Base-by-base conservation (phyloP, 53 echinoderm and acorn worm species). In the Glandiceps talaboti region DNA sequence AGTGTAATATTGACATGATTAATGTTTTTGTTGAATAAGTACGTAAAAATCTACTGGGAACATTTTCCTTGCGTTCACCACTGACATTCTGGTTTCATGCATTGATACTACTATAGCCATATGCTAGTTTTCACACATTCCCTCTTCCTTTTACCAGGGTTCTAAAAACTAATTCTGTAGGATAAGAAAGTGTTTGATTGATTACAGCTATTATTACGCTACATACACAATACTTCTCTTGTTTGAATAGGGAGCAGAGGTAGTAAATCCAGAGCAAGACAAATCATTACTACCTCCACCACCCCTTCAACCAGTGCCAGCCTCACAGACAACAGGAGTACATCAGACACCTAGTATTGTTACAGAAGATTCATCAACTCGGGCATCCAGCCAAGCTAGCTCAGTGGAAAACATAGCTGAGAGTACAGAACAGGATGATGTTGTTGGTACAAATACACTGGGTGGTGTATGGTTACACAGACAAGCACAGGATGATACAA, bases 401-500 rank as follows among this genome's bases (percentile, higher is more conserved):
- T 45, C 64, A 12, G 64, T 45, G 6, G 64, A 45, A 45, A 45
- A 45, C 64, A 45, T 45, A 12, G 64, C 64, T 12, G 64, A 45
- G 20, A 45, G 6, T 45, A 20, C 64, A 12, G 64, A 45, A 45
- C 6, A 20, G 6, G 64, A 45, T 6, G 64, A 45, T 45, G 64
- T 45, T 6, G 20, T 45, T 6, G 64, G 64, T 45, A 82, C 80
- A 82, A 73, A 12, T 78, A 73, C 28, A 30, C 86, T 97, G 30
- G 99, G 99, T 28, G 99, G 99, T 30, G 91, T 97, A n/a, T 97
- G 99, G 99, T 90, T 97, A 1, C 93, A 97, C 76, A 79, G 99
- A 74, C 93, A 97, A 84, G 82, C 79, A 33, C 91, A 91, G 76
- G 96, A 90, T 72, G 85, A 85, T 1, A 31, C 10, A 1, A 26